Evolutionary conservation across 2,113 vertebrate genomes (phyloP), one percentile per base, ranked within the genome.

Genomic region (Clarias batrachus): DNA sequence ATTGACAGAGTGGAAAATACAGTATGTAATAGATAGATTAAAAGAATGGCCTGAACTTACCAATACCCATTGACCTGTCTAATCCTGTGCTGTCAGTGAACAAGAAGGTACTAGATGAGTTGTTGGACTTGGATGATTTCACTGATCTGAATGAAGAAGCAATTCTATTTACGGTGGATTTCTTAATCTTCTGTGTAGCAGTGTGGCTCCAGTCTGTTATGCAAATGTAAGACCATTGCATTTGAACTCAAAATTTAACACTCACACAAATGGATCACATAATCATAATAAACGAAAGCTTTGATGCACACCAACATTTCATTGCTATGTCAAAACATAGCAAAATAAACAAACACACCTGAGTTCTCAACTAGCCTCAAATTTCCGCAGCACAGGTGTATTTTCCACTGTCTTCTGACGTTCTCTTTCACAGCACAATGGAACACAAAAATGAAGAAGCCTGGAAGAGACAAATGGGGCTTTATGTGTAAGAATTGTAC

Each of bases 401-500:
- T 94, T 90, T 96, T 97, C 98, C 98, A 99, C 70, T 99, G 97
- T 82, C 94, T 96, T 85, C 97, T 96, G 86, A 99, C 97, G 30
- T 95, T 97, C 57, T 99, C 98, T 90, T 99, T 99, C 81, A 95
- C 92, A 77, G 95, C 96, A 90, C 98, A 99, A 93, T 99, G 97
- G 90, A 99, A 97, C 62, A 98, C 85, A 92, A 99, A 99, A 92
- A 99, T 99, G 86, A 99, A 99, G 92, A 98, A 96, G n/a, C 98
- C 98, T 99, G 81, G 30, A 89, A 92, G 85, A 66, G 13, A 89
- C 3, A 21, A 88, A 63, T 85, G 79, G 37, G 37, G 41, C 7
- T 59, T 0, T 30, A 10, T 25, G 60, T 12, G 6, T 85, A 33
- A 78, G 21, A 12, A 37, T 30, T n/a, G 23, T 14, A 63, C 70